Base-by-base conservation (phyloP, 1,140 invertebrate genomes). In the Dreissena polymorpha region DNA sequence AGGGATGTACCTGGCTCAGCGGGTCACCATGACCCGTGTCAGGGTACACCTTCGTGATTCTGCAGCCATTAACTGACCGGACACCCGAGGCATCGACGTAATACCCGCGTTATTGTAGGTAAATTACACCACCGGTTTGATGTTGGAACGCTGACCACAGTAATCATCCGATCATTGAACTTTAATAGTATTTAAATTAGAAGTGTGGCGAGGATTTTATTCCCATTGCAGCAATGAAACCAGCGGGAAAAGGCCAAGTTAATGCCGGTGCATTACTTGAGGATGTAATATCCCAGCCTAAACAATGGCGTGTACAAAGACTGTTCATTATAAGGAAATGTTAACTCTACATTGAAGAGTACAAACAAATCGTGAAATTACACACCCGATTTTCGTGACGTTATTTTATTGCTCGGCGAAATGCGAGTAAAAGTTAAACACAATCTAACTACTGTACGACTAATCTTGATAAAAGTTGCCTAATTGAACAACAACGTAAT, bases 121-220 rank as follows among this genome's bases (percentile, higher is more conserved):
- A 78, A 69, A 78, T 78, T 68, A 78, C 50, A 78, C 65, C 39
- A 69, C 65, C 21, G 65, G 14, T 67, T 39, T 23, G 53, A 29
- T 69, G 64, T 53, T 78, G 64, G 68, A 18, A 27, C 53, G n/a
- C 76, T 68, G 67, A 78, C 50, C 65, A 78, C 67, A 53, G 50
- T 50, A 60, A 78, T 78, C 68, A 78, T 78, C 21, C 55, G n/a
- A 53, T 53, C 65, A 70, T 78, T 78, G 69, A 78, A 78, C 25
- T 57, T 69, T 78, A 78, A 78, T 60, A 65, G 69, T 6, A 53
- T 78, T 78, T 78, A 78, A 78, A 78, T 78, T 27, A 78, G 76
- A 27, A 68, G 10, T 60, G 51, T 63, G 51, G 39, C 27, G 49
- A 21, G 10, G 10, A 70, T 16, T 68, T 18, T 29, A 68, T 16